phyloP scores from a whole-genome alignment of 2,113 vertebrate genomes.

The Sylvietta virens region DNA sequence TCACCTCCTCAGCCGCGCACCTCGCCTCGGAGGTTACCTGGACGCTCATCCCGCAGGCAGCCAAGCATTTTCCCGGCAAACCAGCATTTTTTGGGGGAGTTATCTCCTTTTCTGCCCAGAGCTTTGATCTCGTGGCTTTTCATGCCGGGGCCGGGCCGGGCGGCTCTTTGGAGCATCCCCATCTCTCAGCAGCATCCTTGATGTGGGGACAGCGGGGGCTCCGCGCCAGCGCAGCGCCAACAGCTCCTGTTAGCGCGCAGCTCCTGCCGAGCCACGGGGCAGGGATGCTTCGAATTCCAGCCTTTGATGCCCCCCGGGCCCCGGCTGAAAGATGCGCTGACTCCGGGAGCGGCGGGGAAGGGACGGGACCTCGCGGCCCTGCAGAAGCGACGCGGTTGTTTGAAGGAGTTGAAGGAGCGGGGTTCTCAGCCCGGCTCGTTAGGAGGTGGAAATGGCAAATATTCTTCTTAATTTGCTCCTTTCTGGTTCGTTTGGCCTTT shows the following conservation, averaged over 20 bases:
- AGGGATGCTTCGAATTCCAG: slow-evolving; percentile 69
- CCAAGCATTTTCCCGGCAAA: neutral
- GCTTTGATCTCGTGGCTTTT: slow-evolving; percentile 47
- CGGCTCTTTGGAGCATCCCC: neutral
- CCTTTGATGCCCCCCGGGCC: slow-evolving; percentile 62
- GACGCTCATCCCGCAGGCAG: neutral
- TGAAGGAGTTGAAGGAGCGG: neutral
- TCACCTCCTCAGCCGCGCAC: neutral
- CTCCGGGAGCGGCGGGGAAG: neutral
- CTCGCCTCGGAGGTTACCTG: neutral
- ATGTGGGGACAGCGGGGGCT: neutral
- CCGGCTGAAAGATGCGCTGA: slow-evolving; percentile 19
- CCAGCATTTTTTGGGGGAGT: neutral
- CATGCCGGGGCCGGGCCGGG: neutral
- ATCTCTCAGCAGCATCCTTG: slow-evolving; percentile 52
- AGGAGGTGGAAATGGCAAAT: neutral
- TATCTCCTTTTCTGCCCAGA: neutral
- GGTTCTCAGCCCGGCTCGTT: neutral
- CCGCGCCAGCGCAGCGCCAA: slow-evolving; percentile 31
- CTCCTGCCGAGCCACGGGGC: slow-evolving; percentile 13
- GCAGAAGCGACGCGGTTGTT: neutral
- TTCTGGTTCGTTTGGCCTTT: neutral
- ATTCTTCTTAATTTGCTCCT: accelerated
- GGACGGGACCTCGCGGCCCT: neutral
- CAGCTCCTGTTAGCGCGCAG: slow-evolving; percentile 70